These are phyloP conservation scores for Aix galericulata DNA, from an alignment of 2,113 vertebrate species.

Conservation along the genomic window DNA sequence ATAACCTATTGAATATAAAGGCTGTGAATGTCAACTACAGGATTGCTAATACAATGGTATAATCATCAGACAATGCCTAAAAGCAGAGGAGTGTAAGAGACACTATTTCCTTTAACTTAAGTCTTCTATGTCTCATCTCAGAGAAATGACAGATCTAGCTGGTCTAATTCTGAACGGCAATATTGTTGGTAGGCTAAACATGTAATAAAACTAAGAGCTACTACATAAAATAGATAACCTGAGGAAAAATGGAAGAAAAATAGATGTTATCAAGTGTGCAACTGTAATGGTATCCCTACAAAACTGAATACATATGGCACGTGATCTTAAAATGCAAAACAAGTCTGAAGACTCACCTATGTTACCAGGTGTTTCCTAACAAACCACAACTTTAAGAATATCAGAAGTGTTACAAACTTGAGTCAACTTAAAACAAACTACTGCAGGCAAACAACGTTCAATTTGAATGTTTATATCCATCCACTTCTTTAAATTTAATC, in stretches of 20 bases:
- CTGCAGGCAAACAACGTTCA: neutral
- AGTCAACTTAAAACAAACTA: neutral
- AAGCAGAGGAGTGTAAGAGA: neutral
- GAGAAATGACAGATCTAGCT: neutral
- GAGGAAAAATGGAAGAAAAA: neutral
- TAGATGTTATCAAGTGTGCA: neutral
- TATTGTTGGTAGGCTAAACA: neutral
- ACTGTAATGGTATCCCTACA: neutral
- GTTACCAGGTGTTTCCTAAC: neutral
- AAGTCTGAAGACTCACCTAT: neutral
- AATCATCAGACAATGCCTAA: neutral
- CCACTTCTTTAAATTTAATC: neutral
- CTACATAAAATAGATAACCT: neutral
- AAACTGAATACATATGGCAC: rapidly evolving
- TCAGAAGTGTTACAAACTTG: neutral
- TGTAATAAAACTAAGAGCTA: neutral
- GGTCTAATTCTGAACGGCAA: neutral
- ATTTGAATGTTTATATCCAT: neutral
- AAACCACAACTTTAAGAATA: neutral
- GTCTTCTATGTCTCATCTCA: neutral
- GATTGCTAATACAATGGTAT: neutral
- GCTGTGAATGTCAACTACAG: neutral
- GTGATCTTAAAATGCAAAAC: rapidly evolving
- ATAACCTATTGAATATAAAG: neutral
- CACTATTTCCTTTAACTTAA: neutral